Conservation (phyloP, 2,797 vertebrate genomes). For the Pipistrellus kuhlii region DNA sequence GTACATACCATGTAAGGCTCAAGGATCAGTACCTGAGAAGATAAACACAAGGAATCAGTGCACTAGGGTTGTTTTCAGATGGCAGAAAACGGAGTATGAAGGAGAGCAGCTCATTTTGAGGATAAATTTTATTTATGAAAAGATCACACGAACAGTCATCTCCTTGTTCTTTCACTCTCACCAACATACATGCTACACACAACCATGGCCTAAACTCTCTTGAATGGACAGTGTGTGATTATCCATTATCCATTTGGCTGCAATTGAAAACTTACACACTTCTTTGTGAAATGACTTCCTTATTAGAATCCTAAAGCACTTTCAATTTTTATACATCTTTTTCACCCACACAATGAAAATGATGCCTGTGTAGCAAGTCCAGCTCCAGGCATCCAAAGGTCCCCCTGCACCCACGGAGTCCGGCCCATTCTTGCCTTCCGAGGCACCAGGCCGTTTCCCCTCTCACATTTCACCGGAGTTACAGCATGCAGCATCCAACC, state of each 20-base stretch:
- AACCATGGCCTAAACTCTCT: background rate
- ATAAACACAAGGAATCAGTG: background rate
- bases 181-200: fast-evolving
- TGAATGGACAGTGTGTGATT: background rate
- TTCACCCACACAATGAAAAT: background rate
- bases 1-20: background rate
- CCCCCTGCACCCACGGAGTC: too few species aligned
- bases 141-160: background rate
- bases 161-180: fast-evolving
- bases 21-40: background rate
- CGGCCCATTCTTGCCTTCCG: fast-evolving
- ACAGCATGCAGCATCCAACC: background rate
- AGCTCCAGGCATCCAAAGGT: background rate
- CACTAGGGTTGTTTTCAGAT: background rate
- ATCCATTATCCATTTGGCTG: background rate
- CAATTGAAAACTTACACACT: background rate
- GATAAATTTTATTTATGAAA: background rate
- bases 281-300: background rate
- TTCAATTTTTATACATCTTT: background rate
- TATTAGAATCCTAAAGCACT: background rate
- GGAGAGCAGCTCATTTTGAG: background rate
- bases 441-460: background rate
- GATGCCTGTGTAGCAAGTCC: background rate
- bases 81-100: background rate
- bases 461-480: fast-evolving